Percentiles rank a stretch among this genome's conserved stretches.
Evolutionary conservation across 23 tunicate genomes (phyloP).

Genomic region (Phallusia fumigata): DNA sequence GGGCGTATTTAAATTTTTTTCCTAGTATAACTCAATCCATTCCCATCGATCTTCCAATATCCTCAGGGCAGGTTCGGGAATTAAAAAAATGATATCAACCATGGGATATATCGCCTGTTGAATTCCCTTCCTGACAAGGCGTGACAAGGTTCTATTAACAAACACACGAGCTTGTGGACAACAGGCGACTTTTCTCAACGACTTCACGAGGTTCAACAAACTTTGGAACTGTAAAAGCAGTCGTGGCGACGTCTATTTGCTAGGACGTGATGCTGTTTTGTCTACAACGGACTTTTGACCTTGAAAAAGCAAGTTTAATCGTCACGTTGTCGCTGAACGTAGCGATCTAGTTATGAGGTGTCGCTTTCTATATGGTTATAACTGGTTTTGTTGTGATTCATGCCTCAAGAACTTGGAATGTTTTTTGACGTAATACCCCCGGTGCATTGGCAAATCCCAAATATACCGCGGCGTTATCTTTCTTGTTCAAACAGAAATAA

Average conservation of each 20-base stretch:
- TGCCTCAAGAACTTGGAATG: too few relatives aligned
- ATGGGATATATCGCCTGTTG: background rate
- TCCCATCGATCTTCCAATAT: too few relatives aligned
- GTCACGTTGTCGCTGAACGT: too few relatives aligned
- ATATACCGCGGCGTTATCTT: background rate
- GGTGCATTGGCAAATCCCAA: background rate
- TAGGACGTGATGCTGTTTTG: background rate
- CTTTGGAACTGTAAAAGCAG: background rate
- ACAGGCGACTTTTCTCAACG: background rate
- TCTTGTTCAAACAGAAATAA: background rate
- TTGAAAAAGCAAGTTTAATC: too few relatives aligned
- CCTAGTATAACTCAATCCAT: too few relatives aligned
- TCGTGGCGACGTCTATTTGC: slow-evolving; percentile 3
- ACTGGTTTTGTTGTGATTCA: too few relatives aligned
- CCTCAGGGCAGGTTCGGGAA: too few relatives aligned
- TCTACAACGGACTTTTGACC: background rate
- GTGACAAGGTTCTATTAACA: background rate
- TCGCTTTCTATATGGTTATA: too few relatives aligned
- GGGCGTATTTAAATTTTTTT: too few relatives aligned
- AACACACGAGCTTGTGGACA: background rate
- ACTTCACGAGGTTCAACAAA: background rate
- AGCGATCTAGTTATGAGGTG: too few relatives aligned
- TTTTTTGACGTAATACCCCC: too few relatives aligned
- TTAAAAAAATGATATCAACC: background rate
- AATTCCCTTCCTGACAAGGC: background rate